Evolutionary conservation across 2,888 invertebrate species (phyloP).

Genomic region (Microctonus aethiopoides): DNA sequence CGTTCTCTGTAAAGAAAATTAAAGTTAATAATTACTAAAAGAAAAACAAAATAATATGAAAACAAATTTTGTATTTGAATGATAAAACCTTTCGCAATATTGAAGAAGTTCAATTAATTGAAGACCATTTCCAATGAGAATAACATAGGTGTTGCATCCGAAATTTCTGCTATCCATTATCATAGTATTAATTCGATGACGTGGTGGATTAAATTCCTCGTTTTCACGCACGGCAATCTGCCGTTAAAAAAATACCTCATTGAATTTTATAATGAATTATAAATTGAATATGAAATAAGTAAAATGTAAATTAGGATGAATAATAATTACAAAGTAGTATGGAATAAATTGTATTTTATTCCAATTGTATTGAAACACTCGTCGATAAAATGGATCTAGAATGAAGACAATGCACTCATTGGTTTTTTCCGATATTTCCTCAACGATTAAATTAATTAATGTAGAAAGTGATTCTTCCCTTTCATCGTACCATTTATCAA

Average conservation of each 20-base stretch:
- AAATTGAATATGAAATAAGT: no score
- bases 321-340: conserved; percentile 6
- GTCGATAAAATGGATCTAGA: conserved; percentile 54
- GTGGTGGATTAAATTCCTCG: conserved; percentile 54
- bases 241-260: no score
- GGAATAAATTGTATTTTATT: conserved; percentile 16
- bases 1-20: conserved; percentile 70
- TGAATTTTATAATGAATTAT: no score
- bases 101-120: conserved; percentile 76
- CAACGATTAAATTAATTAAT: conserved; percentile 48
- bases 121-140: conserved; percentile 78
- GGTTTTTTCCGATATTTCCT: conserved; percentile 51
- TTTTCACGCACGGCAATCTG: conserved; percentile 58
- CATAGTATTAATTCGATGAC: conserved; percentile 41
- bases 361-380: conserved; percentile 42
- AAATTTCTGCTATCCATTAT: conserved; percentile 67
- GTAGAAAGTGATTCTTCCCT: conserved; percentile 44
- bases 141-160: conserved; percentile 78
- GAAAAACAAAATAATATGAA: background rate
- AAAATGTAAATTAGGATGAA: no score
- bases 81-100: conserved; percentile 76
- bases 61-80: background rate
- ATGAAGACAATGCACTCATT: conserved; percentile 57
- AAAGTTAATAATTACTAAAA: background rate
- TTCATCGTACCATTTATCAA: conserved; percentile 27